Evolutionary conservation across 2,797 vertebrate genomes (phyloP), one percentile per base, ranked within the genome.

Genomic region (Sebastes paucispinis): DNA sequence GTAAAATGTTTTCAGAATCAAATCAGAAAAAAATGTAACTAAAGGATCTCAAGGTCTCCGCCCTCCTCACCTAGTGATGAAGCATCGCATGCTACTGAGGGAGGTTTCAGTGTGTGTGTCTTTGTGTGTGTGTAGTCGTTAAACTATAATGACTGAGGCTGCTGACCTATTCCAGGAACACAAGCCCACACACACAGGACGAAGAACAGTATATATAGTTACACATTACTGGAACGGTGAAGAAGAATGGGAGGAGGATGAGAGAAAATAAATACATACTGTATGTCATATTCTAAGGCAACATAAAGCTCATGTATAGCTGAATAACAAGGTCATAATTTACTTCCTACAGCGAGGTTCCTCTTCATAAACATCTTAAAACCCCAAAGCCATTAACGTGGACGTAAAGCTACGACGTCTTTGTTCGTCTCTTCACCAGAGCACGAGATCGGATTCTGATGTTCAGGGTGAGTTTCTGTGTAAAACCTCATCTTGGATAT

Each of bases 311-410:
- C n/a, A n/a, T 50, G 68, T 65, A 73, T 69, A 77, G 55, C 73
- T 55, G 14, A 55, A 81, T 39, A 69, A 74, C 85, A 79, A 65
- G 27, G 71, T 74, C 71, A 71, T 78, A 69, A 83, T 81, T 87
- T 74, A 71, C 60, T 43, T 70, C 69, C 69, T 72, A 71, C 55
- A 69, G 63, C 5, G 70, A 77, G 65, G 50, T 12, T 87, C 68
- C 25, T 64, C 69, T 75, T 52, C 34, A 25, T 81, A 73, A 83
- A 87, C 80, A 83, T 65, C 24, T 69, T 32, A 31, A 79, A 68
- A 77, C 18, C 29, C 76, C 27, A 57, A 68, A 83, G 25, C 36
- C 73, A 70, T 67, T 79, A 74, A 39, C 20, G 43, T 11, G 34
- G 60, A 62, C 69, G 14, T 34, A 32, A 71, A 73, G 31, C 69